phyloP scores from a whole-genome alignment of 1,140 invertebrate species.

The Lethrus apterus region DNA sequence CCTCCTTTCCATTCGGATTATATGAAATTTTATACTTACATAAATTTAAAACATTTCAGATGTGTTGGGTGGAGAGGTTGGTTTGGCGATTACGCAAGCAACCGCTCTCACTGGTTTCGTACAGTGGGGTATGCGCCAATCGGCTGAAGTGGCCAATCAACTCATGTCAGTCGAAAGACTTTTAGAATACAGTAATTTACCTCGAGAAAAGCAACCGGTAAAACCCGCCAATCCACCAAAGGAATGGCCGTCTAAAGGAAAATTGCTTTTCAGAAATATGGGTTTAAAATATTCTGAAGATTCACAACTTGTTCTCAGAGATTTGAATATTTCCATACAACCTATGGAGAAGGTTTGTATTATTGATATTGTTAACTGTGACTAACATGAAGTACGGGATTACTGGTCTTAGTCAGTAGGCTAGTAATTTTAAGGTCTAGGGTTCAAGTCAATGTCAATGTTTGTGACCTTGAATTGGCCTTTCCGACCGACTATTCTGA shows the following conservation, averaged over 20 bases:
- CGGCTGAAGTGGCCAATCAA: conserved; percentile 71
- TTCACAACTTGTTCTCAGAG: conserved; percentile 50
- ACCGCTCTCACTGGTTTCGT: conserved; percentile 50
- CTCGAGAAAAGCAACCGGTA: conserved; percentile 50
- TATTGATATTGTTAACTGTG: conserved; percentile 53
- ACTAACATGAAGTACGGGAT: not conserved
- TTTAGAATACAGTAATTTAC: conserved; percentile 62
- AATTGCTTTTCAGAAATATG: conserved; percentile 45
- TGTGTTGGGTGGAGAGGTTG: conserved; percentile 47
- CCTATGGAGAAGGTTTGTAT: conserved; percentile 74
- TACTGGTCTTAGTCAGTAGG: conserved; percentile 1
- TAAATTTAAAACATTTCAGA: conserved; percentile 16
- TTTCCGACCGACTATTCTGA: too few relatives aligned
- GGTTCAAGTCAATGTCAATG: not conserved
- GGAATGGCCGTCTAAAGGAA: conserved; percentile 42
- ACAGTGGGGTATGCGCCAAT: conserved; percentile 66
- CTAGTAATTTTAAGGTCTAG: too few relatives aligned
- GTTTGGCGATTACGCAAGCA: conserved; percentile 51
- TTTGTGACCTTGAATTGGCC: too few relatives aligned
- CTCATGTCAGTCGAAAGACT: conserved; percentile 75
- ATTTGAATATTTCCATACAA: conserved; percentile 52
- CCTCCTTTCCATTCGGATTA: not conserved
- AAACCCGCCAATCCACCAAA: conserved; percentile 35
- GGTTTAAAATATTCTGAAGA: conserved; percentile 48
- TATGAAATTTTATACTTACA: not conserved